A percentile compares a stretch with the other conserved stretches of the same genome.
Conservation (phyloP, 2,888 invertebrate genomes). For the Rosalia funebris region DNA sequence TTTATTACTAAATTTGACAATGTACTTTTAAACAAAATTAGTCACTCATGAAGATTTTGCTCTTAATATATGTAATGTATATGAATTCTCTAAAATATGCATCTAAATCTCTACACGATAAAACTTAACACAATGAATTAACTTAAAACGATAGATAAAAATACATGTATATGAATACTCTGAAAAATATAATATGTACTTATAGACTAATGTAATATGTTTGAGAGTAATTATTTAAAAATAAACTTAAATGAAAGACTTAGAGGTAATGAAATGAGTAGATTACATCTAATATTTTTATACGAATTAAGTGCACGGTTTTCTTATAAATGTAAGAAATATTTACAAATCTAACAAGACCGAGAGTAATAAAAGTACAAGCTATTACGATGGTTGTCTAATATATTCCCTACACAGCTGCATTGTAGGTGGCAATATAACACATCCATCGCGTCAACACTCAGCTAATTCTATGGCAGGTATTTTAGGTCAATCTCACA, state of each 20-base stretch:
- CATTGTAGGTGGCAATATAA: too few relatives aligned
- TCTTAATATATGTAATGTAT: slow-evolving; percentile 24
- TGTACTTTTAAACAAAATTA: slow-evolving; percentile 15
- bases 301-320: slow-evolving; percentile 43
- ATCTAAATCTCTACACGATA: slow-evolving; percentile 42
- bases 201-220: slow-evolving; percentile 49
- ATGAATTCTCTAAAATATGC: slow-evolving; percentile 37
- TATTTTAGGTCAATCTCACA: slow-evolving; percentile 38
- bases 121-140: slow-evolving; percentile 49
- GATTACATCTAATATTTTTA: slow-evolving; percentile 36
- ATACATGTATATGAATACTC: slow-evolving; percentile 63
- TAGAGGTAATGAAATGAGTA: slow-evolving; percentile 56
- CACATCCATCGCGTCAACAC: slow-evolving; percentile 21
- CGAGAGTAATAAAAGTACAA: slow-evolving; percentile 38
- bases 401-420: not conserved
- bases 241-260: slow-evolving; percentile 52
- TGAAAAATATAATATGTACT: slow-evolving; percentile 60
- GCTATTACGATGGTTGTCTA: slow-evolving; percentile 35
- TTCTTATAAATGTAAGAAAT: slow-evolving; percentile 42
- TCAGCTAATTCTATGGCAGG: slow-evolving; percentile 40
- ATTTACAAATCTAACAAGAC: slow-evolving; percentile 37
- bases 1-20: slow-evolving; percentile 45
- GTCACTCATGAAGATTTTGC: slow-evolving; percentile 8
- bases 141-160: slow-evolving; percentile 51
- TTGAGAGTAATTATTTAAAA: slow-evolving; percentile 33